phyloP scores from a whole-genome alignment of 2,797 vertebrate genomes.

The Malurus splendens region DNA sequence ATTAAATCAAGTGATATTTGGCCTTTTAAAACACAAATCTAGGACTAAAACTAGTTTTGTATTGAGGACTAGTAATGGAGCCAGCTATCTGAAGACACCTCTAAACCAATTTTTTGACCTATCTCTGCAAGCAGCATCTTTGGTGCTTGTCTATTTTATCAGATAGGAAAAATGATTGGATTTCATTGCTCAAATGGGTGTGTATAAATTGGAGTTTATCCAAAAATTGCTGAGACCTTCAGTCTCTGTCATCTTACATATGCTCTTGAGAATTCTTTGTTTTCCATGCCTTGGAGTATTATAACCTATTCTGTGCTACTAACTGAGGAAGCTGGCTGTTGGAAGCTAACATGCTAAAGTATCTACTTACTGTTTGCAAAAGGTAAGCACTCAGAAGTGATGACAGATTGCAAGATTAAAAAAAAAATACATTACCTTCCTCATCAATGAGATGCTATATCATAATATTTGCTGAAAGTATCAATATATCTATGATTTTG shows the following conservation, averaged over 20 bases:
- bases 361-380: background rate
- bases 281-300: background rate
- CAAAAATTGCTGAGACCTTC: background rate
- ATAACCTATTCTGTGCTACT: background rate
- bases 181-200: background rate
- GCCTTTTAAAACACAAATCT: background rate
- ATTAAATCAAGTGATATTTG: background rate
- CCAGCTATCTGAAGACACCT: background rate
- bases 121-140: background rate
- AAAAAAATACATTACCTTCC: background rate
- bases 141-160: background rate
- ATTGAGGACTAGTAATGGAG: background rate
- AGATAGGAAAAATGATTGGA: background rate
- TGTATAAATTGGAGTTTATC: background rate
- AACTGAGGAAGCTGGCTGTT: background rate
- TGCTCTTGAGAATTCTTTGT: background rate
- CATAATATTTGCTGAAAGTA: background rate
- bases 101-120: background rate
- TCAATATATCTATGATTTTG: background rate
- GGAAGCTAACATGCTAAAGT: background rate
- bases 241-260: background rate
- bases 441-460: background rate
- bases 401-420: background rate
- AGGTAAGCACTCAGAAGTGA: background rate
- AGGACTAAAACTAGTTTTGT: background rate